Evolutionary conservation across 2,113 vertebrate species (phyloP), one percentile per base, ranked within the genome.

Genomic region (Phodopus roborovskii): DNA sequence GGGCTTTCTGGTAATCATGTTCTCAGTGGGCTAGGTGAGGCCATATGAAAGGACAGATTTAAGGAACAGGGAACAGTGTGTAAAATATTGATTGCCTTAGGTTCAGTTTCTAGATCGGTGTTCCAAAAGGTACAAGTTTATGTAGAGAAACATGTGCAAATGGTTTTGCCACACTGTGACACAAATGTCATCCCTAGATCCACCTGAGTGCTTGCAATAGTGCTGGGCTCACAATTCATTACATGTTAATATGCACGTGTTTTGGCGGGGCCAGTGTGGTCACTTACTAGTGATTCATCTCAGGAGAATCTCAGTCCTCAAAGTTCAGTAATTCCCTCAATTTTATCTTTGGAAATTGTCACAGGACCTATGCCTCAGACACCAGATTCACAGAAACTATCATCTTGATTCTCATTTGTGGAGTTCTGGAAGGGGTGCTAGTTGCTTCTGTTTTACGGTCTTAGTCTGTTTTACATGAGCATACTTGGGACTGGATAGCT

Each of bases 201-300:
- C 24, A 48, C 33, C 28, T 17, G 58, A 71, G 10, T 94, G 39
- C 42, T 36, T 87, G 68, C 81, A 83, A 89, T 90, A 90, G 92
- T 39, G n/a, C 77, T 97, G 53, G 17, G 30, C 17, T 93, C 22
- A 16, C 33, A 60, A 26, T 97, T 97, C 95, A 96, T 97, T 94
- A 78, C 62, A 53, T 90, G 22, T 70, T 90, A 89, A 58, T 95
- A 96, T 96, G 92, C 73, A 60, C 5, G 42, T 79, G 20, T 73
- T 87, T 94, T 96, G 79, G 92, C 95, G 97, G 42, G 86, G 70
- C 12, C 97, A 75, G 86, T 97, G 96, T 94, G 83, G 90, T 97
- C 90, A 93, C 8, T 71, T n/a, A 60, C 30, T 33, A 0, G 74
- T 56, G 42, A 66, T 75, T 58, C 39, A 53, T 48, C 45, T 71